Percentiles rank a stretch among this genome's conserved stretches.
These are phyloP conservation scores for Pseudorectes ferrugineus DNA, from an alignment of 2,113 vertebrate genomes.

Conservation along the genomic window DNA sequence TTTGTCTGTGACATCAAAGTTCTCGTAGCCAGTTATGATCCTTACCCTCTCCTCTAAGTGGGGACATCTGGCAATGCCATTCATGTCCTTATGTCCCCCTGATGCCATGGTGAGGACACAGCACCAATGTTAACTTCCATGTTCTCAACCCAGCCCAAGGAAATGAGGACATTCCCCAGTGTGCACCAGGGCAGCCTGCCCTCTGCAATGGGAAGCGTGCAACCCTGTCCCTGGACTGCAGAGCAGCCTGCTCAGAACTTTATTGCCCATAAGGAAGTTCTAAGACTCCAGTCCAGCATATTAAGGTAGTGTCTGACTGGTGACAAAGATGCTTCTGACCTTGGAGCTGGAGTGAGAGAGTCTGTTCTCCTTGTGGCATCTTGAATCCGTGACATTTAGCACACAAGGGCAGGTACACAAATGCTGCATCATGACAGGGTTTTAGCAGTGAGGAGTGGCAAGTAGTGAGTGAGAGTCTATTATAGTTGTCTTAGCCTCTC, in stretches of 20 bases:
- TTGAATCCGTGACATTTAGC: neutral
- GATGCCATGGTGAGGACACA: neutral
- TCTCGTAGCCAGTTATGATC: neutral
- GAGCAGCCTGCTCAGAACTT: neutral
- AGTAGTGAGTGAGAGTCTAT: neutral
- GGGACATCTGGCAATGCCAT: neutral
- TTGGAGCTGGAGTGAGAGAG: neutral
- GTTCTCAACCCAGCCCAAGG: neutral
- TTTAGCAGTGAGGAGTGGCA: neutral
- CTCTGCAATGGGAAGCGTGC: neutral
- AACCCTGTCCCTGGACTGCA: neutral
- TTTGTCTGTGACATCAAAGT: neutral
- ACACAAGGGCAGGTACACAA: neutral
- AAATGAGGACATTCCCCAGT: neutral
- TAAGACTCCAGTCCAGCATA: neutral
- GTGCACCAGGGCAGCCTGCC: too few species aligned
- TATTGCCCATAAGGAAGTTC: neutral
- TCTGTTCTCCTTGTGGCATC: rapidly evolving
- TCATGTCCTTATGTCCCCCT: neutral
- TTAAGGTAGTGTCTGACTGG: neutral
- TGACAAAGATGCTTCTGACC: neutral
- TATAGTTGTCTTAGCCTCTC: neutral
- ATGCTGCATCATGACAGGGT: neutral
- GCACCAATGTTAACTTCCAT: neutral
- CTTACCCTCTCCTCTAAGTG: neutral